Percentiles rank a stretch among this genome's conserved stretches.
These are phyloP conservation scores for Paralichthys olivaceus DNA, from an alignment of 2,113 vertebrate genomes.

Conservation along the genomic window DNA sequence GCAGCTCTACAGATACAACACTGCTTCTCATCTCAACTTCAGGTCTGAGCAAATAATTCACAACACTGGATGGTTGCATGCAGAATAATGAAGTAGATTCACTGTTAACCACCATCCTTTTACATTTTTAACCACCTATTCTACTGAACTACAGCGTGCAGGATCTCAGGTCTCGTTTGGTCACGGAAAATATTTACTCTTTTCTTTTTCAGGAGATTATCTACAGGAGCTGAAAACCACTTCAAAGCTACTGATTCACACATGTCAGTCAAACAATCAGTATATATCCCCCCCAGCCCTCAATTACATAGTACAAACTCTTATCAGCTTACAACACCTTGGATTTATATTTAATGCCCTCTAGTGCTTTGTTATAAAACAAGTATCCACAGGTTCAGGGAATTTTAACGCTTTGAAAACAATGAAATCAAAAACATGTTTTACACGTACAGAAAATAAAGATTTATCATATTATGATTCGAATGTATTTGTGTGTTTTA, in stretches of 20 bases:
- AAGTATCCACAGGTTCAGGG: constrained; percentile 3
- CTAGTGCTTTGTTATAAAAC: background rate
- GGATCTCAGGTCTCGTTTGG: background rate
- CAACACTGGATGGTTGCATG: background rate
- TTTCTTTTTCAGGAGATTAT: constrained; percentile 32
- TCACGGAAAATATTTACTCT: constrained; percentile 19
- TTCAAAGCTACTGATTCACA: constrained; percentile 35
- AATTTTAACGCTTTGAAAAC: constrained; percentile 1
- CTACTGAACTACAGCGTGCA: background rate
- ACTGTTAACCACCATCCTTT: background rate
- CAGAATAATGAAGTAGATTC: background rate
- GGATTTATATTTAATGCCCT: background rate
- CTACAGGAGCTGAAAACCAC: constrained; percentile 12
- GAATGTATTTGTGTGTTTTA: background rate
- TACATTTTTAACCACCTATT: background rate
- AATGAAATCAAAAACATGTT: constrained; percentile 6
- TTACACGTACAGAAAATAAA: background rate
- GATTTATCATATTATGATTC: background rate
- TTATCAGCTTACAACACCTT: constrained; percentile 45
- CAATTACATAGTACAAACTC: background rate
- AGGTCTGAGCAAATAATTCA: constrained; percentile 11
- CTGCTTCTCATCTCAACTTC: constrained; percentile 21
- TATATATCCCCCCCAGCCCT: constrained; percentile 30
- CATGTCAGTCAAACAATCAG: constrained; percentile 41
- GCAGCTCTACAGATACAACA: constrained; percentile 34